phyloP scores from a whole-genome alignment of 2,888 invertebrate species.

The Euzetes globulus region DNA sequence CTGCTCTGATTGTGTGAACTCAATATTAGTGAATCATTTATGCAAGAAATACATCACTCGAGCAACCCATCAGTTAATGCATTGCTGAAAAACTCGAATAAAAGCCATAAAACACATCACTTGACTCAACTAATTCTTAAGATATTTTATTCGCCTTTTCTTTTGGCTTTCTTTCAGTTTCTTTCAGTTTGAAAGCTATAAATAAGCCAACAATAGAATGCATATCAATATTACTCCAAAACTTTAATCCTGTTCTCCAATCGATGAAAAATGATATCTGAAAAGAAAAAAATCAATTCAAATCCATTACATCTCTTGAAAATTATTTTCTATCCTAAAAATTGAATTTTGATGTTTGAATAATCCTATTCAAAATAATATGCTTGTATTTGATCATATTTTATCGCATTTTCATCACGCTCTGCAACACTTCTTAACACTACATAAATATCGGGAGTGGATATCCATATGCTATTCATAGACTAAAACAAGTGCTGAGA shows the following conservation, averaged over 20 bases:
- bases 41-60: neutral
- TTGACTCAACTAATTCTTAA: neutral
- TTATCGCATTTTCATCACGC: too few relatives aligned
- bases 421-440: too few relatives aligned
- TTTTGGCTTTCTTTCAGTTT: neutral
- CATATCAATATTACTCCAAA: neutral
- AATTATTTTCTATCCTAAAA: neutral
- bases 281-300: neutral
- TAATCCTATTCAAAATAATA: neutral
- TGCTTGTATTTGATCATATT: neutral
- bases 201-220: neutral
- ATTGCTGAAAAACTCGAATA: neutral
- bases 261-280: neutral
- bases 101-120: constrained; percentile 1
- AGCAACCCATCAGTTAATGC: neutral
- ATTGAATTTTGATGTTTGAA: neutral
- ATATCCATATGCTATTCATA: too few relatives aligned
- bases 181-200: neutral
- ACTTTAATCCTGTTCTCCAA: constrained; percentile 5
- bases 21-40: neutral
- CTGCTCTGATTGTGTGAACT: neutral
- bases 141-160: neutral
- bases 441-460: too few relatives aligned
- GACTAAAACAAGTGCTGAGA: neutral
- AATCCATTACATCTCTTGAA: neutral